Evolutionary conservation across 2,797 vertebrate species (phyloP).

Genomic region (Ataeniobius toweri): DNA sequence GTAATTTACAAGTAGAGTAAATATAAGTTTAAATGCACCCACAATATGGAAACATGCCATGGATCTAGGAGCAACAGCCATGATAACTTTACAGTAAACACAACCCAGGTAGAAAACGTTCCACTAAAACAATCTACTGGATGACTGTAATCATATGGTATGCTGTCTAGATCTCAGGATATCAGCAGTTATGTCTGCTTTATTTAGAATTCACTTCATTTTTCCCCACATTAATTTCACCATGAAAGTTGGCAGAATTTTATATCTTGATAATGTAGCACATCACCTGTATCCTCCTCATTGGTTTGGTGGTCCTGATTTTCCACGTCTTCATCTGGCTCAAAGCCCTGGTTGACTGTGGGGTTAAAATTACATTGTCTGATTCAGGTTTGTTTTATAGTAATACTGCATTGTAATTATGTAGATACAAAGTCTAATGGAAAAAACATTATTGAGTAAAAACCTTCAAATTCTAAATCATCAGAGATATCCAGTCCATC

Average conservation of each 20-base stretch:
- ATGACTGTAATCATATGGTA: not conserved
- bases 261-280: not conserved
- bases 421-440: not conserved
- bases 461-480: conserved; percentile 74
- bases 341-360: conserved; percentile 74
- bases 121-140: not conserved
- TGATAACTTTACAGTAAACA: not conserved
- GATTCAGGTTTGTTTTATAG: not conserved
- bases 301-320: conserved; percentile 45
- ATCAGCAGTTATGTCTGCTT: not conserved
- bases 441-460: not conserved
- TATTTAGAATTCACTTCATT: not conserved
- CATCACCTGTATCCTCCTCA: conserved; percentile 62
- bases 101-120: too few relatives aligned
- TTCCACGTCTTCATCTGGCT: conserved; percentile 58
- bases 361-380: not conserved
- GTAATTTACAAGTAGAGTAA: not conserved
- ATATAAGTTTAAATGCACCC: not conserved
- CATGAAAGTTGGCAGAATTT: not conserved
- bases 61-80: not conserved
- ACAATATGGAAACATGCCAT: not conserved
- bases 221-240: not conserved
- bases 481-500: conserved; percentile 73
- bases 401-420: not conserved
- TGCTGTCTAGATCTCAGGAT: not conserved